A percentile compares a stretch with the other conserved stretches of the same genome.
phyloP scores from a whole-genome alignment of 2,113 vertebrate genomes.

The Pteropus alecto region DNA sequence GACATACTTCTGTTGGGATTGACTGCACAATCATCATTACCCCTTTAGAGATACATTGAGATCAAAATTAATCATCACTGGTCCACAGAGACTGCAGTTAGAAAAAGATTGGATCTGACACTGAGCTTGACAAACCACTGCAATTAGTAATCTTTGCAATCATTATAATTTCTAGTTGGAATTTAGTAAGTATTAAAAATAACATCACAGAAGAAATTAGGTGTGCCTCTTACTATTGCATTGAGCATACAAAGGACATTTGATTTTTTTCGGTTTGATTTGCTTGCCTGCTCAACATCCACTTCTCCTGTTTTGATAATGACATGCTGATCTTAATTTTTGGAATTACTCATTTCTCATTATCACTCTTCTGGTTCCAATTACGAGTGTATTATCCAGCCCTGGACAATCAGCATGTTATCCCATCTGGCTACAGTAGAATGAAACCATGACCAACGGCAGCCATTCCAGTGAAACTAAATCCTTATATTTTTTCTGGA shows the following conservation, averaged over 20 bases:
- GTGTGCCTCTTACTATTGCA: not conserved
- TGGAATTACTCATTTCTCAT: not conserved
- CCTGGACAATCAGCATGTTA: not conserved
- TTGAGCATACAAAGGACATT: not conserved
- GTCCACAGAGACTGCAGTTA: not conserved
- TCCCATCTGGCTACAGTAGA: not conserved
- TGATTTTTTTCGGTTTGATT: not conserved
- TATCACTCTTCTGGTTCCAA: not conserved
- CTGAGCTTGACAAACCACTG: not conserved
- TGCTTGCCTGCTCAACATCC: not conserved
- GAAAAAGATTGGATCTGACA: not conserved
- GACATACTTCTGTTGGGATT: not conserved
- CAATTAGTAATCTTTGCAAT: not conserved
- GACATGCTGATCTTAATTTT: not conserved
- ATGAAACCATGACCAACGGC: not conserved
- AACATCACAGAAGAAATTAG: not conserved
- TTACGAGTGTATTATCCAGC: not conserved
- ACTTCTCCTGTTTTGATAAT: not conserved
- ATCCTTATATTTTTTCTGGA: not conserved
- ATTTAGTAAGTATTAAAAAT: not conserved
- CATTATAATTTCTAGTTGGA: not conserved
- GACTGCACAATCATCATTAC: not conserved
- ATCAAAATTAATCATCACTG: slow-evolving; percentile 23
- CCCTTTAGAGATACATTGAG: not conserved
- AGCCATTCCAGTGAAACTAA: not conserved